These are phyloP conservation scores for Diglossa cyanea DNA, from an alignment of 2,797 vertebrate species.

Conservation along the genomic window DNA sequence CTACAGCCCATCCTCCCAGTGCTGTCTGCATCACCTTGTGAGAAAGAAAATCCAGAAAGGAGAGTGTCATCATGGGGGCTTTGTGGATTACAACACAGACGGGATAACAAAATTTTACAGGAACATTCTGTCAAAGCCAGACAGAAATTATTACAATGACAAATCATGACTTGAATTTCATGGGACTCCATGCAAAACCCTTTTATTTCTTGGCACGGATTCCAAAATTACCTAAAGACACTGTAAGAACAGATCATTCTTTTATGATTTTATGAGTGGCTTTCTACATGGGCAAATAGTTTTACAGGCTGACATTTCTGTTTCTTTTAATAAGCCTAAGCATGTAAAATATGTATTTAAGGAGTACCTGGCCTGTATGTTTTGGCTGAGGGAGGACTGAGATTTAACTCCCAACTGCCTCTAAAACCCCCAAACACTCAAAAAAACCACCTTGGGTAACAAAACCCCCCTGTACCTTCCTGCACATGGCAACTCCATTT, in stretches of 20 bases:
- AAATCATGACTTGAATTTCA: background rate
- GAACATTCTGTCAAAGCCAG: background rate
- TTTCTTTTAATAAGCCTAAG: constrained; percentile 42
- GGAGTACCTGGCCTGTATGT: constrained; percentile 22
- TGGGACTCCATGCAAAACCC: background rate
- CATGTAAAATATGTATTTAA: constrained; percentile 12
- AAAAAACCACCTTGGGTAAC: background rate
- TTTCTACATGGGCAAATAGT: background rate
- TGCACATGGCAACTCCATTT: background rate
- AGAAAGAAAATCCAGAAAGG: background rate
- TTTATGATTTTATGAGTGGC: background rate
- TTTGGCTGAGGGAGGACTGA: background rate
- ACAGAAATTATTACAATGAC: background rate
- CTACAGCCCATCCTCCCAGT: constrained; percentile 17
- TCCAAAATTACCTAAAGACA: background rate
- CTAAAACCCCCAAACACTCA: background rate
- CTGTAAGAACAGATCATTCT: background rate
- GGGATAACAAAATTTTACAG: background rate
- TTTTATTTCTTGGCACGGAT: background rate
- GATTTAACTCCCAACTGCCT: background rate
- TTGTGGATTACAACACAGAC: background rate
- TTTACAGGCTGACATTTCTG: constrained; percentile 11
- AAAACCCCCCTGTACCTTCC: background rate
- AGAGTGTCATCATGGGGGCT: background rate
- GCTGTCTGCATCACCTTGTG: constrained; percentile 37